Evolutionary conservation across 2,113 vertebrate species (phyloP), one percentile per base, ranked within the genome.

Genomic region (Thalassoma bifasciatum): DNA sequence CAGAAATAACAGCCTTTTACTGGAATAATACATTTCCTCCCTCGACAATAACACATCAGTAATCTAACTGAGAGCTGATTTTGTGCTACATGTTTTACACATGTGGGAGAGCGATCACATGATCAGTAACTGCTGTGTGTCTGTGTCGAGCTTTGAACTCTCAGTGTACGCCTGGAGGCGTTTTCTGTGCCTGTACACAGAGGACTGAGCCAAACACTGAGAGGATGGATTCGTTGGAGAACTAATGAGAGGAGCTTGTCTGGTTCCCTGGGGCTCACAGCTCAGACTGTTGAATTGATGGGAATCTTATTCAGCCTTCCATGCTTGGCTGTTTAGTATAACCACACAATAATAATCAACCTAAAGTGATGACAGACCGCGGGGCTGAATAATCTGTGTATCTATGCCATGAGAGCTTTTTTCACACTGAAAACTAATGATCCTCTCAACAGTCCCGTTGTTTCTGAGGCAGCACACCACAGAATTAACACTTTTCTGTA

Each of bases 161-260:
- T 42, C 46, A 22, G 30, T 23, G 1, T 36, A 10, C 23, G 56
- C 23, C 44, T 34, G 58, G 22, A 77, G 54, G 46, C 11, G 2
- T 23, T 36, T 10, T 22, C 42, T 37, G 30, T 12, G 40, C 61
- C 34, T 61, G 17, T 7, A 46, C 44, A 19, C 44, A 19, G 44
- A 75, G 59, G 72, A 79, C 47, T 76, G 24, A 54, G 61, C 54
- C 19, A n/a, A 56, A 66, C 51, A 51, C 36, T 60, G 52, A 74
- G 68, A 23, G 51, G 50, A 81, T 56, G 51, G 71, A 81, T 86
- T 59, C 65, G 54, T 72, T 73, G 19, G 61, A 46, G 66, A 44
- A 46, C 65, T 78, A 77, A 84, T 81, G 73, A 79, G 65, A 47
- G 34, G 72, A 53, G 56, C 67, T 54, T 63, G 38, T 66, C 38